Conservation (phyloP, 2,113 vertebrate species). For the Chelonoidis abingdonii region DNA sequence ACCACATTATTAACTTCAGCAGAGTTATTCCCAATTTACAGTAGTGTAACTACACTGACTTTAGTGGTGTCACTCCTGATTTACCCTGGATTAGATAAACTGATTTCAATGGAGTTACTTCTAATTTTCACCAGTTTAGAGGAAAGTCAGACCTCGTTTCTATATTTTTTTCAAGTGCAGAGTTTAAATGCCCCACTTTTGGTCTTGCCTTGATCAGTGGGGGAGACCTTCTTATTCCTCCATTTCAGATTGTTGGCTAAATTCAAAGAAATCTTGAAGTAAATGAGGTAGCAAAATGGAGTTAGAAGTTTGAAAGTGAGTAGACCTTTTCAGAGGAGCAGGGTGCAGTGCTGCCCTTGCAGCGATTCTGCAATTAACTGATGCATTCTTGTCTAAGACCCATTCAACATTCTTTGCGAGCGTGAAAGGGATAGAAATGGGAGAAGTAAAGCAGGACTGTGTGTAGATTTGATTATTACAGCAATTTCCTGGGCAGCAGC, state of each 20-base stretch:
- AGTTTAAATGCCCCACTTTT: conserved; percentile 27
- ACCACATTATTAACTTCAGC: not conserved
- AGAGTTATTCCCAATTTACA: not conserved
- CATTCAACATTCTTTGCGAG: conserved; percentile 69
- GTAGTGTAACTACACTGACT: not conserved
- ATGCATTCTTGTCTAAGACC: conserved; percentile 68
- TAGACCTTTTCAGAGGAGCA: conserved; percentile 4
- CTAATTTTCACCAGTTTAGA: not conserved
- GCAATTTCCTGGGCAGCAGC: conserved; percentile 15
- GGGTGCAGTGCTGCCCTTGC: conserved; percentile 43
- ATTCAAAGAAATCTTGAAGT: conserved; percentile 54
- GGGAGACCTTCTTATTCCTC: not conserved
- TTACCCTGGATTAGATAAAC: not conserved
- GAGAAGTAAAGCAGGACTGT: conserved; percentile 47
- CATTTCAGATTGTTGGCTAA: conserved; percentile 22
- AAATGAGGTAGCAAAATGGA: not conserved
- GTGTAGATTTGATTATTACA: conserved; percentile 35
- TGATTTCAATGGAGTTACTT: conserved; percentile 16
- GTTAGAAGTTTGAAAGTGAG: conserved; percentile 38
- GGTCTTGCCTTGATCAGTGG: not conserved
- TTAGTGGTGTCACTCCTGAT: not conserved
- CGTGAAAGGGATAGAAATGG: conserved; percentile 67
- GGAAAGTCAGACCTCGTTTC: conserved; percentile 11
- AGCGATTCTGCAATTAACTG: conserved; percentile 62
- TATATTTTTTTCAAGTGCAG: conserved; percentile 29